Conservation (phyloP, 2,888 invertebrate species). For the Sialis lutaria region DNA sequence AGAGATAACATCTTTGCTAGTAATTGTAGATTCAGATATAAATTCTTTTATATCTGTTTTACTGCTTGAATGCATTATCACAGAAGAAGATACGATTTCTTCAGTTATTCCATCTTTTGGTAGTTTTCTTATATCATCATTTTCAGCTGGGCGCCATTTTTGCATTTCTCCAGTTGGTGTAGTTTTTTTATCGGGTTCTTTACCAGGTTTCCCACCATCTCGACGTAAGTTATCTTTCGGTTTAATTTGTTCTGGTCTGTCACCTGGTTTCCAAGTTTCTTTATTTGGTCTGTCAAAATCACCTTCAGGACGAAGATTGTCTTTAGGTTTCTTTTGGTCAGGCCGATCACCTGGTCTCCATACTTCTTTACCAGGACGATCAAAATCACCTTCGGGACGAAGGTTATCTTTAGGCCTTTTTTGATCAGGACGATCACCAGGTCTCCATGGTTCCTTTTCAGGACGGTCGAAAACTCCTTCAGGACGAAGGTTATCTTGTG, state of each 20-base stretch:
- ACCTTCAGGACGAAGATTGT: constrained; percentile 22
- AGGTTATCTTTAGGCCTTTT: constrained; percentile 34
- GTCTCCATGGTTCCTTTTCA: constrained; percentile 23
- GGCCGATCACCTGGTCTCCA: constrained; percentile 29
- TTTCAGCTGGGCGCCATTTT: constrained; percentile 6
- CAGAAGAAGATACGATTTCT: background rate
- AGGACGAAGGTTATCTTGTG: constrained; percentile 28
- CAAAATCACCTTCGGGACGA: constrained; percentile 32
- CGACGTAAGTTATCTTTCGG: constrained; percentile 30
- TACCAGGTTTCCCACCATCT: constrained; percentile 28
- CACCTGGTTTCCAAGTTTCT: constrained; percentile 23
- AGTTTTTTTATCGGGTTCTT: constrained; percentile 15
- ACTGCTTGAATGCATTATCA: constrained; percentile 2
- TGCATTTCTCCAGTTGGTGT: constrained; percentile 2
- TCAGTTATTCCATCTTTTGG: background rate
- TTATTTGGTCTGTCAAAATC: constrained; percentile 20
- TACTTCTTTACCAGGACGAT: constrained; percentile 21
- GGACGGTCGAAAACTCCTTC: constrained; percentile 23
- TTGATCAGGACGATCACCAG: constrained; percentile 24
- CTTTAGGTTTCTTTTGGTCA: constrained; percentile 24
- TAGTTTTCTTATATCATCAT: constrained; percentile 2
- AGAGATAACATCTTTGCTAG: background rate
- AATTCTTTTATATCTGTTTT: constrained; percentile 6
- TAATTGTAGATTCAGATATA: background rate
- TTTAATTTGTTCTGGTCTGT: constrained; percentile 15